Evolutionary conservation across 2,113 vertebrate genomes (phyloP).

Genomic region (Redunca redunca): DNA sequence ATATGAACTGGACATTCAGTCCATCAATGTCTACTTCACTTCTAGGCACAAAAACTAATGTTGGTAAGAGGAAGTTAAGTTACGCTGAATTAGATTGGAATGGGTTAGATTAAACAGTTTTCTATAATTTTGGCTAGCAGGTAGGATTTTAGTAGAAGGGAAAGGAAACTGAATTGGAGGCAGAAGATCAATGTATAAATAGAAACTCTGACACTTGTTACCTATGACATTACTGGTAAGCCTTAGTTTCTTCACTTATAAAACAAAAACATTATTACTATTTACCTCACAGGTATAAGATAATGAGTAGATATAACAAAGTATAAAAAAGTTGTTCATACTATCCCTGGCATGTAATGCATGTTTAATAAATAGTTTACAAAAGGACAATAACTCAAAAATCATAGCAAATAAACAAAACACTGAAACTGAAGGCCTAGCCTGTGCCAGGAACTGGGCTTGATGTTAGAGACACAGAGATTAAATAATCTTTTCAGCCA

Average conservation of each 20-base stretch:
- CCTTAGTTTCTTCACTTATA: not conserved
- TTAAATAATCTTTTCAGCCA: not conserved
- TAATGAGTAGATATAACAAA: not conserved
- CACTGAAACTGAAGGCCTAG: not conserved
- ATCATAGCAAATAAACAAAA: conserved; percentile 12
- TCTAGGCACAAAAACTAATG: not conserved
- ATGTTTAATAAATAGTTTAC: not conserved
- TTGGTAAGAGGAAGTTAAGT: not conserved
- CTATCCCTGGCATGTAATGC: not conserved
- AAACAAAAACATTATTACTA: not conserved
- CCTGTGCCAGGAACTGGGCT: not conserved
- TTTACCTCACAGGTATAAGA: not conserved
- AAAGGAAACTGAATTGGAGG: not conserved
- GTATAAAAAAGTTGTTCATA: not conserved
- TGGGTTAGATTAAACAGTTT: not conserved
- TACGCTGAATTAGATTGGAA: not conserved
- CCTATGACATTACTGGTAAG: not conserved
- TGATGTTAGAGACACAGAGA: not conserved
- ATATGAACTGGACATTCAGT: not conserved
- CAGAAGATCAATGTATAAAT: not conserved
- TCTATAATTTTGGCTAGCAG: not conserved
- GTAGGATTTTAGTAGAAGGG: not conserved
- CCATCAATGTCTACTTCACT: not conserved
- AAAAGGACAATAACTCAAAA: not conserved
- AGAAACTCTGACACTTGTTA: not conserved